These are phyloP conservation scores for Caenorhabditis macrosperma DNA, from an alignment of 2,888 invertebrate species.

Conservation along the genomic window DNA sequence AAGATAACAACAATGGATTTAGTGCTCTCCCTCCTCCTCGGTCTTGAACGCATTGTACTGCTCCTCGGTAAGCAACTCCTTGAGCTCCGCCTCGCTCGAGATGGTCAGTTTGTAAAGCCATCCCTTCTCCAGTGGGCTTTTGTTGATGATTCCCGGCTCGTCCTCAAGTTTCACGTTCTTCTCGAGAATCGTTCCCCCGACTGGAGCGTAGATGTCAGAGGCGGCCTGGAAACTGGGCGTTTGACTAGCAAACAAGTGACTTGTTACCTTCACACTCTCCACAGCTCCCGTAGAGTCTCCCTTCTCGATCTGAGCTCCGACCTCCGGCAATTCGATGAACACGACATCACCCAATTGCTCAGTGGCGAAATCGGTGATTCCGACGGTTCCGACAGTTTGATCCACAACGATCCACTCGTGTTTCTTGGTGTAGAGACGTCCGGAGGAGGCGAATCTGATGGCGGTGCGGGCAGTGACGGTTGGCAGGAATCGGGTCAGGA, in stretches of 20 bases:
- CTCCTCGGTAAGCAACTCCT: conserved; percentile 78
- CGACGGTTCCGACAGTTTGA: conserved; percentile 89
- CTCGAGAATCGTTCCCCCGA: conserved; percentile 90
- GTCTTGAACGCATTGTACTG: conserved; percentile 88
- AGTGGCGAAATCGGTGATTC: conserved; percentile 95
- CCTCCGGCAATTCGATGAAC: conserved; percentile 93
- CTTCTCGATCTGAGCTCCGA: conserved; percentile 83
- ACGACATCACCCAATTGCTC: conserved; percentile 97
- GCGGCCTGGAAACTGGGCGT: conserved; percentile 88
- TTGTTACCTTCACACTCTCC: conserved; percentile 89
- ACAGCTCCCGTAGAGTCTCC: conserved; percentile 93
- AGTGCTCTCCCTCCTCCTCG: conserved; percentile 83
- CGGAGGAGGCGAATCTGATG: conserved; percentile 55
- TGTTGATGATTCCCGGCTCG: conserved; percentile 91
- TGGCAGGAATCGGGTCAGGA: conserved; percentile 38
- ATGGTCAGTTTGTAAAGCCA: conserved; percentile 95
- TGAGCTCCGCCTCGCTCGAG: conserved; percentile 73
- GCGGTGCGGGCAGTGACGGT: conserved; percentile 26
- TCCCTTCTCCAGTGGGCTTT: conserved; percentile 92
- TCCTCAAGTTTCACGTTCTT: conserved; percentile 89
- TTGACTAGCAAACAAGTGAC: no score
- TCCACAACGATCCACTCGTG: conserved; percentile 91
- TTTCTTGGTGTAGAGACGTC: conserved; percentile 87
- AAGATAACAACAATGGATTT: background rate
- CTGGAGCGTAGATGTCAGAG: conserved; percentile 94